A percentile compares a stretch with the other conserved stretches of the same genome.
Evolutionary conservation across 2,113 vertebrate species (phyloP).

Genomic region (Pionites leucogaster): DNA sequence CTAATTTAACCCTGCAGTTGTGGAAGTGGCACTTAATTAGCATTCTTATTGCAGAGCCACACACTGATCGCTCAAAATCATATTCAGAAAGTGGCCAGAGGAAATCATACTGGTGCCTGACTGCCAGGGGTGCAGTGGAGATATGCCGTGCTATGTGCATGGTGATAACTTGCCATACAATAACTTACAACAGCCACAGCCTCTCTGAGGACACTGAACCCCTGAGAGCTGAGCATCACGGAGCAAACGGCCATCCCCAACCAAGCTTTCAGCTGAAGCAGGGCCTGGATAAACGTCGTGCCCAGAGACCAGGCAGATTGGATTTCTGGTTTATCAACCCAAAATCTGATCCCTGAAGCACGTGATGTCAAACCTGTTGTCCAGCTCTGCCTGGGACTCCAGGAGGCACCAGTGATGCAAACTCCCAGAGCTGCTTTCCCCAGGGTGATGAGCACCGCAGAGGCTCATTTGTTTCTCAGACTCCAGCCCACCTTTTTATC

Average conservation of each 20-base stretch:
- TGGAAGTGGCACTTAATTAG: background rate
- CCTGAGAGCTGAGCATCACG: accelerated
- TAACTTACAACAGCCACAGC: background rate
- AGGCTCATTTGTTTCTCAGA: background rate
- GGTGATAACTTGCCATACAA: background rate
- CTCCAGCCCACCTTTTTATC: background rate
- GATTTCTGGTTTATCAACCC: background rate
- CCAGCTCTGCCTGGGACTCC: background rate
- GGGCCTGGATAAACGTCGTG: background rate
- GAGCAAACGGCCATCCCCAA: background rate
- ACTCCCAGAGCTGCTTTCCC: background rate
- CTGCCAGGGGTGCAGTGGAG: background rate
- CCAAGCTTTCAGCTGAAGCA: background rate
- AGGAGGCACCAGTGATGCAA: background rate
- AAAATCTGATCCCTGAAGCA: background rate
- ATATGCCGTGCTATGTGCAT: background rate
- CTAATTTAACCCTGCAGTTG: background rate
- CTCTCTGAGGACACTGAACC: background rate
- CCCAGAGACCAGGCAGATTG: background rate
- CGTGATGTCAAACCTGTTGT: accelerated
- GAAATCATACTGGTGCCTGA: background rate
- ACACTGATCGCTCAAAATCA: accelerated
- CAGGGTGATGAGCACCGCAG: background rate
- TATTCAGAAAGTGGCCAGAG: background rate
- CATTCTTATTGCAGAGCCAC: background rate